phyloP scores from a whole-genome alignment of 2,113 vertebrate species.

The Hassar affinis region DNA sequence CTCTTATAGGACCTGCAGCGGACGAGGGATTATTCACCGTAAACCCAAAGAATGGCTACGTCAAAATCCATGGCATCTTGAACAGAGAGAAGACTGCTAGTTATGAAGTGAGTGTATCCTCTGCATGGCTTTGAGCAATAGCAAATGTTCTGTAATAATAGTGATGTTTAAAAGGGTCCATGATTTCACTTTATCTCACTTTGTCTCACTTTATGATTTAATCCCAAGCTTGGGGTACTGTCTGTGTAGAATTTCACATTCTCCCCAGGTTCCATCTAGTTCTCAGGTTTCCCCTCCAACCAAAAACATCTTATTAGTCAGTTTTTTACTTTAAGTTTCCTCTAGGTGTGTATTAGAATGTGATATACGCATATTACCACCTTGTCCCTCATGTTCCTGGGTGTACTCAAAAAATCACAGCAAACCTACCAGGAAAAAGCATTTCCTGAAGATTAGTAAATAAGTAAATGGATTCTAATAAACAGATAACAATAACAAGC shows the following conservation, averaged over 20 bases:
- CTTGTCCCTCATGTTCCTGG: not conserved
- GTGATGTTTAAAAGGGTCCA: not conserved
- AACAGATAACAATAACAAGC: not conserved
- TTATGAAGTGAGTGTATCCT: constrained; percentile 61
- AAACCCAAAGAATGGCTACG: constrained; percentile 70
- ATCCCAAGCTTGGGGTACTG: too few relatives aligned
- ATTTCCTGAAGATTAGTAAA: not conserved
- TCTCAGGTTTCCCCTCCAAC: not conserved
- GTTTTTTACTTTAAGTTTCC: not conserved
- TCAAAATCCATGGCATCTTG: constrained; percentile 78
- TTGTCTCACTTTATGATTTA: too few relatives aligned
- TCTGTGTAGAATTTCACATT: too few relatives aligned
- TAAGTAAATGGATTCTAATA: not conserved
- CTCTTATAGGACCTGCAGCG: constrained; percentile 78
- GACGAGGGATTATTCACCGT: constrained; percentile 75
- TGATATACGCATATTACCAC: not conserved
- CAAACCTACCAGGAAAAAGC: not conserved
- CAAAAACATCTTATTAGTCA: not conserved
- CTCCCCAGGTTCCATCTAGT: not conserved
- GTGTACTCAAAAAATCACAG: not conserved
- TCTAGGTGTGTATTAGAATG: not conserved
- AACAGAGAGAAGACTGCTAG: constrained; percentile 75
- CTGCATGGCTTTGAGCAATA: not conserved
- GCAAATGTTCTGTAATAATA: not conserved
- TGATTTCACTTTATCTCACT: too few relatives aligned